These are phyloP conservation scores for Chaenogobius annularis DNA, from an alignment of 2,113 vertebrate species.

Conservation along the genomic window DNA sequence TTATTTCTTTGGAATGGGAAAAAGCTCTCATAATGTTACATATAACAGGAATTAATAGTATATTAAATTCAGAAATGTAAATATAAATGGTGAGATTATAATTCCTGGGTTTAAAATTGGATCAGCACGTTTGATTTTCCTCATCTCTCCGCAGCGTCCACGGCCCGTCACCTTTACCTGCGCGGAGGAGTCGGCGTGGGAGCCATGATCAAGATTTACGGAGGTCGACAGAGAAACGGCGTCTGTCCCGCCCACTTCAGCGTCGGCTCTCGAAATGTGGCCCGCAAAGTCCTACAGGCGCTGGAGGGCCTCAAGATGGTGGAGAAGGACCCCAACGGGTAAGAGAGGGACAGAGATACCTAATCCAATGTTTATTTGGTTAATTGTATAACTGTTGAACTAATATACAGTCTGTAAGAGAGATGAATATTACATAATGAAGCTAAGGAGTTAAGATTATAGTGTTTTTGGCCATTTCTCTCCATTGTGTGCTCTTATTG, in stretches of 20 bases:
- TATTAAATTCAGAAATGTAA: too few species aligned
- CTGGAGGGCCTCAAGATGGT: slow-evolving; percentile 90
- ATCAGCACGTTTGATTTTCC: background rate
- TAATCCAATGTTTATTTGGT: background rate
- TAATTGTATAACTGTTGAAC: background rate
- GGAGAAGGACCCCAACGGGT: slow-evolving; percentile 92
- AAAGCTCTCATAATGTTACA: too few species aligned
- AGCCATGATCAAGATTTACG: slow-evolving; percentile 91
- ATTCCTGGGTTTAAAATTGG: too few species aligned
- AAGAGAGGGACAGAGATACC: slow-evolving; percentile 40
- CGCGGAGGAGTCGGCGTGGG: slow-evolving; percentile 85
- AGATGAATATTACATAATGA: background rate
- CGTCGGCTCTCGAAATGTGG: slow-evolving; percentile 86
- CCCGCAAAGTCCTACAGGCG: slow-evolving; percentile 84
- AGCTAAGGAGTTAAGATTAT: too few species aligned
- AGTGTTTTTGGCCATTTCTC: too few species aligned
- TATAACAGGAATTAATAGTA: too few species aligned
- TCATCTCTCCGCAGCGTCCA: slow-evolving; percentile 78
- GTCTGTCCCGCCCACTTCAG: slow-evolving; percentile 90
- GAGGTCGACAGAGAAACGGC: slow-evolving; percentile 86
- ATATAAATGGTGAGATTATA: too few species aligned
- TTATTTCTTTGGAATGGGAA: too few species aligned
- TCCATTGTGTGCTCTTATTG: too few species aligned
- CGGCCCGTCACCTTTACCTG: slow-evolving; percentile 86
- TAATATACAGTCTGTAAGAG: background rate